Conservation (phyloP, 2,113 vertebrate species). For the Thamnaconus septentrionalis region DNA sequence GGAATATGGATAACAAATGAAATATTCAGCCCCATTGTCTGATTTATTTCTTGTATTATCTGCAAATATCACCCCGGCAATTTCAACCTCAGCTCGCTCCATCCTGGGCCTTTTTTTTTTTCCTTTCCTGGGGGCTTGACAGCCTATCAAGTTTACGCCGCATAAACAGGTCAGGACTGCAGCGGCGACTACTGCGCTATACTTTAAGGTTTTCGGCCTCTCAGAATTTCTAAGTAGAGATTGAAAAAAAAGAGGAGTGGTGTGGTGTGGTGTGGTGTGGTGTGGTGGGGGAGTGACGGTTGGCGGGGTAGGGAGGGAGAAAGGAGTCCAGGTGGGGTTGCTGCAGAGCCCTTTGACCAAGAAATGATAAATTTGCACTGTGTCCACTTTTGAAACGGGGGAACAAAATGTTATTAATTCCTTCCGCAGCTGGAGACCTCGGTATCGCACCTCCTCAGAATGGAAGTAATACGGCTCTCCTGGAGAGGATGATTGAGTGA, state of each 20-base stretch:
- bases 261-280: no score
- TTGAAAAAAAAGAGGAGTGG: constrained; percentile 32
- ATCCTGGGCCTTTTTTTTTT: constrained; percentile 66
- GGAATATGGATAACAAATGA: constrained; percentile 91
- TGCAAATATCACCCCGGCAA: constrained; percentile 80
- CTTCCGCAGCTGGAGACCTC: constrained; percentile 70
- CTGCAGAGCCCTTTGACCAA: constrained; percentile 60
- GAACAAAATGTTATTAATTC: constrained; percentile 80
- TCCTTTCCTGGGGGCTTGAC: constrained; percentile 76
- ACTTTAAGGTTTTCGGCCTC: constrained; percentile 76
- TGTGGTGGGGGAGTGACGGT: background rate
- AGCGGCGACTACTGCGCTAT: constrained; percentile 75
- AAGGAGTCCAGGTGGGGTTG: constrained; percentile 70
- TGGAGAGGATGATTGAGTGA: constrained; percentile 65
- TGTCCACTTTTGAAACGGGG: constrained; percentile 67
- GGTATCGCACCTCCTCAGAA: constrained; percentile 65
- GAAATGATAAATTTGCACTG: constrained; percentile 76
- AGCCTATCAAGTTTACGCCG: constrained; percentile 78
- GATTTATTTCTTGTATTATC: constrained; percentile 88
- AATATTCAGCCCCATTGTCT: constrained; percentile 87
- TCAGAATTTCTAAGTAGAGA: constrained; percentile 75
- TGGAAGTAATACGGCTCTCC: constrained; percentile 69
- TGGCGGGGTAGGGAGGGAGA: no score
- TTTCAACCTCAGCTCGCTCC: constrained; percentile 81
- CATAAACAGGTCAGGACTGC: constrained; percentile 82